Evolutionary conservation across 2,113 vertebrate genomes (phyloP).

Genomic region (Tyrannus savana): DNA sequence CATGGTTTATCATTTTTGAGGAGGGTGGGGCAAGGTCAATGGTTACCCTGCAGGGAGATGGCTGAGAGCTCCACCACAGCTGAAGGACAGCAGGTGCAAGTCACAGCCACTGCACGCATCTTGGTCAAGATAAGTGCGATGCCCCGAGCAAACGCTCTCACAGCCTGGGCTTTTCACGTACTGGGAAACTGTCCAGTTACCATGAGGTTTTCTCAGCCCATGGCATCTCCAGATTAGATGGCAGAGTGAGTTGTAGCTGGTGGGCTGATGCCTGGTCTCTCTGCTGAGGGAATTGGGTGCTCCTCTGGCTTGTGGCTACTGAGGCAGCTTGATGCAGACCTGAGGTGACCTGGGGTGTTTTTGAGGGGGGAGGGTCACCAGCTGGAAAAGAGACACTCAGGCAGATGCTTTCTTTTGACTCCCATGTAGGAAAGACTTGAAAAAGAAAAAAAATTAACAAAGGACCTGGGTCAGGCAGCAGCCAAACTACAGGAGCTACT

Average conservation of each 20-base stretch:
- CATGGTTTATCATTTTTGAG: background rate
- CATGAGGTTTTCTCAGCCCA: background rate
- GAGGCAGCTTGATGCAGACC: background rate
- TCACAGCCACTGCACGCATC: background rate
- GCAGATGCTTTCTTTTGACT: background rate
- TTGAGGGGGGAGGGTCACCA: background rate
- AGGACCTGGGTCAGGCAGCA: constrained; percentile 87
- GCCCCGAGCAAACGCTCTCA: background rate
- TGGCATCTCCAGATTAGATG: background rate
- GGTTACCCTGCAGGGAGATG: background rate
- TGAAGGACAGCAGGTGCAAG: background rate
- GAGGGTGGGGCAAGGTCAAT: background rate
- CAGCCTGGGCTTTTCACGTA: rapidly evolving
- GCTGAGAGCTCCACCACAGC: background rate
- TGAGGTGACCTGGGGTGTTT: rapidly evolving
- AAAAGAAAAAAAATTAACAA: constrained; percentile 91
- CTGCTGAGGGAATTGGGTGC: background rate
- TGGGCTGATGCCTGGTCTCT: background rate
- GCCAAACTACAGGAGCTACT: constrained; percentile 92
- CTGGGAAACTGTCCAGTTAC: background rate
- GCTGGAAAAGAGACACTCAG: background rate
- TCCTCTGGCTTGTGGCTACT: background rate
- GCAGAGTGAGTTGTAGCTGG: background rate
- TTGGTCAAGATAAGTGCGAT: background rate
- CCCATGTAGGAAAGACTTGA: constrained; percentile 85